Evolutionary conservation across 2,797 vertebrate genomes (phyloP).

Genomic region (Characodon lateralis): DNA sequence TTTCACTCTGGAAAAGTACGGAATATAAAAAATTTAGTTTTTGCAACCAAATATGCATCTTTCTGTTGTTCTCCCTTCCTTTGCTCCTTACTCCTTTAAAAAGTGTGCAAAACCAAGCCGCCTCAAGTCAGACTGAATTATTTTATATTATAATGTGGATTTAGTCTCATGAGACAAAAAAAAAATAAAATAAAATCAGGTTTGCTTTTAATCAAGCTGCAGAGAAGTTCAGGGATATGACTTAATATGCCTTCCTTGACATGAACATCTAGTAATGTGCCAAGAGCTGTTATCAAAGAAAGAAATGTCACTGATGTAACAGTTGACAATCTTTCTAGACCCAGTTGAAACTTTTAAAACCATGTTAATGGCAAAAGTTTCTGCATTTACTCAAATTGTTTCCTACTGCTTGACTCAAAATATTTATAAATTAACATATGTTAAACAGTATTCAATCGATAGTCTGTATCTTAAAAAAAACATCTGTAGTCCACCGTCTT

Average conservation of each 20-base stretch:
- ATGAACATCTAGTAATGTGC: not conserved
- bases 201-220: not conserved
- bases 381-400: no score
- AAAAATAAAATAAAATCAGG: not conserved
- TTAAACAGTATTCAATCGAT: not conserved
- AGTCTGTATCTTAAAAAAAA: not conserved
- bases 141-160: not conserved
- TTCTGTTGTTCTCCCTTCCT: not conserved
- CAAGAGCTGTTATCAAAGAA: not conserved
- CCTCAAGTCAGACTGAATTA: not conserved
- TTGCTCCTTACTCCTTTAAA: not conserved
- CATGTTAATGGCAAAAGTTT: not conserved
- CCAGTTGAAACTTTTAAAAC: not conserved
- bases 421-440: not conserved
- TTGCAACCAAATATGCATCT: not conserved
- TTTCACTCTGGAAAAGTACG: not conserved
- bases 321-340: not conserved
- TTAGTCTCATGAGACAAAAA: not conserved
- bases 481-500: not conserved
- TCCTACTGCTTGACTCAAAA: not conserved
- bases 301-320: constrained; percentile 11
- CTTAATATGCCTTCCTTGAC: constrained; percentile 6
- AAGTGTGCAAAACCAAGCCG: not conserved
- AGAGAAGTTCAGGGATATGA: constrained; percentile 10
- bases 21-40: not conserved